A percentile compares a stretch with the other conserved stretches of the same genome.
Evolutionary conservation across 2,113 vertebrate species (phyloP).

Genomic region (Cryptomyrus ogoouensis): DNA sequence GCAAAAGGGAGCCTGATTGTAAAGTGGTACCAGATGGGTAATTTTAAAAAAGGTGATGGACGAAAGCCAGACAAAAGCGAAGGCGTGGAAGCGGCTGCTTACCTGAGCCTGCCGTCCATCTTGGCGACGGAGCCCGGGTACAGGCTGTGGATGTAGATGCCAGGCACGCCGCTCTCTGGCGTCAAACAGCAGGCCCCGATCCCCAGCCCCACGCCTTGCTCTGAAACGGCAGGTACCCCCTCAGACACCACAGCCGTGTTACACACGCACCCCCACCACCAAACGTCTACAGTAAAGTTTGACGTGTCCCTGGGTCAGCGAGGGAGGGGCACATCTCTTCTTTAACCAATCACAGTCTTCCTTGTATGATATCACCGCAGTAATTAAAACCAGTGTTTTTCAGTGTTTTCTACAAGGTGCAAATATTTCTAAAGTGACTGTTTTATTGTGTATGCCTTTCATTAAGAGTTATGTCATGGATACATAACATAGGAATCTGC

Average conservation of each 20-base stretch:
- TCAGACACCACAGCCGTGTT: background rate
- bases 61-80: background rate
- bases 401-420: background rate
- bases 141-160: slow-evolving; percentile 92
- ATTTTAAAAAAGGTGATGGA: background rate
- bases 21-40: background rate
- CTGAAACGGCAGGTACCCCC: slow-evolving; percentile 46
- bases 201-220: slow-evolving; percentile 83
- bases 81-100: slow-evolving; percentile 20
- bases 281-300: background rate
- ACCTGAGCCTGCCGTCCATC: slow-evolving; percentile 92
- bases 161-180: slow-evolving; percentile 75
- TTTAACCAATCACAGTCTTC: background rate
- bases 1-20: background rate
- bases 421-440: background rate
- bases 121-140: slow-evolving; percentile 90
- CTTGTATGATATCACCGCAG: background rate
- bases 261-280: background rate
- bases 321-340: background rate
- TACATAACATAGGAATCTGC: background rate
- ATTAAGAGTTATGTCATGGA: background rate
- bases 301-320: background rate
- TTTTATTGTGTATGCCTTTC: background rate
- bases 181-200: slow-evolving; percentile 88
- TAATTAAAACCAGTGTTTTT: background rate